Evolutionary conservation across 2,888 invertebrate genomes (phyloP).

Genomic region (Atethmia centrago): DNA sequence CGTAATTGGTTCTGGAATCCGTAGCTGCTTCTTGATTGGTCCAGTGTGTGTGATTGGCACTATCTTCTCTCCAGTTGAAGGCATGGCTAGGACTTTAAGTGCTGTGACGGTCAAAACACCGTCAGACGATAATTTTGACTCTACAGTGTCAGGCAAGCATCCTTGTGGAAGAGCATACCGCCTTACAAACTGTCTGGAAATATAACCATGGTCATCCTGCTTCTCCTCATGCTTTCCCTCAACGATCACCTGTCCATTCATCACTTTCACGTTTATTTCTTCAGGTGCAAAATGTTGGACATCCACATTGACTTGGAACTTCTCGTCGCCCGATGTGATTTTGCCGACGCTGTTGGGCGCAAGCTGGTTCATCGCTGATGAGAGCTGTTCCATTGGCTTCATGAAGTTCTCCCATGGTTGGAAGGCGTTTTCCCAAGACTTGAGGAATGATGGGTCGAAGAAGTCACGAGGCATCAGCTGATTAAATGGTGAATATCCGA

Average conservation of each 20-base stretch:
- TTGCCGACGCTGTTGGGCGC: conserved; percentile 83
- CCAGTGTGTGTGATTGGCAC: conserved; percentile 92
- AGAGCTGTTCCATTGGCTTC: conserved; percentile 79
- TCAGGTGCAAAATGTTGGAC: conserved; percentile 94
- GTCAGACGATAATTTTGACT: conserved; percentile 94
- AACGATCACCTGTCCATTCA: conserved; percentile 92
- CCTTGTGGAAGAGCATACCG: conserved; percentile 93
- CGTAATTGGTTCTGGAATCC: conserved; percentile 55
- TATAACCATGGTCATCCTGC: conserved; percentile 93
- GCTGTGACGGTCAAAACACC: conserved; percentile 94
- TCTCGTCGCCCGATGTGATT: conserved; percentile 88
- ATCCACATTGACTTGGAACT: conserved; percentile 93
- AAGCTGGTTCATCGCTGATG: conserved; percentile 80
- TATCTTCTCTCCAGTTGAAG: conserved; percentile 88
- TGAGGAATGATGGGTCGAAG: conserved; percentile 65
- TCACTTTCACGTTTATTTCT: conserved; percentile 94
- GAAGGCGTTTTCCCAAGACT: conserved; percentile 71
- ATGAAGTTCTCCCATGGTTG: conserved; percentile 72
- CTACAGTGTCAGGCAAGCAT: conserved; percentile 93
- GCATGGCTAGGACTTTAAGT: conserved; percentile 87
- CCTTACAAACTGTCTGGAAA: conserved; percentile 94
- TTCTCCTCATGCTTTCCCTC: conserved; percentile 95
- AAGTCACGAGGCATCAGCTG: conserved; percentile 69
- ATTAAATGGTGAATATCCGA: conserved; percentile 66
- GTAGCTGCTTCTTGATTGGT: conserved; percentile 84